These are phyloP conservation scores for Anabas testudineus DNA, from an alignment of 2,797 vertebrate genomes.

Conservation along the genomic window DNA sequence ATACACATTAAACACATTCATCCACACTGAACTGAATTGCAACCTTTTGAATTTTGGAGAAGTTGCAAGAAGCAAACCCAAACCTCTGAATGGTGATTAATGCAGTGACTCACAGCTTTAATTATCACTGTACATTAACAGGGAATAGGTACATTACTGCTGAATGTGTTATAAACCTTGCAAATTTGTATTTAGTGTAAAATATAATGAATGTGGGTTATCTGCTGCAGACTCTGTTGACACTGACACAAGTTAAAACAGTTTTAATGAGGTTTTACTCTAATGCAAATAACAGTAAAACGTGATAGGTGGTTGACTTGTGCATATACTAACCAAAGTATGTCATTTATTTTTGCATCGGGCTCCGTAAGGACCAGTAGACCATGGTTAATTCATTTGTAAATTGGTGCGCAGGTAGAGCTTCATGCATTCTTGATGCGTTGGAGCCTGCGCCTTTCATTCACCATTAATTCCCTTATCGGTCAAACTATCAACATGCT, in stretches of 20 bases:
- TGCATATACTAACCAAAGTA: background rate
- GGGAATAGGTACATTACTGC: background rate
- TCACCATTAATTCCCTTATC: conserved; percentile 45
- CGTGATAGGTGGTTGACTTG: background rate
- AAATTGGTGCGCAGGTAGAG: background rate
- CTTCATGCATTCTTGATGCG: background rate
- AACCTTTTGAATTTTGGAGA: conserved; percentile 1
- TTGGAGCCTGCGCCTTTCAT: conserved; percentile 22
- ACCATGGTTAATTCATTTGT: conserved; percentile 5
- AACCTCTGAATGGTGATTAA: conserved; percentile 20
- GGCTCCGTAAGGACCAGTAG: background rate
- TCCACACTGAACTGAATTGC: background rate
- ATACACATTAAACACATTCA: background rate
- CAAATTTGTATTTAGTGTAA: background rate
- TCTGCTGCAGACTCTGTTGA: background rate
- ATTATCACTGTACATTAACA: conserved; percentile 12
- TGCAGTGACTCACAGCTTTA: conserved; percentile 16
- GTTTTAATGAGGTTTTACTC: background rate
- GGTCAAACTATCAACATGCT: background rate
- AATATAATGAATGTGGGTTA: background rate
- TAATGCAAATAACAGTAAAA: background rate
- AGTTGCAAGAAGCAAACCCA: background rate
- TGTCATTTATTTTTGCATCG: background rate
- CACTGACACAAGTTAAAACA: background rate
- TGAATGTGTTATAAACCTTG: background rate